phyloP scores from a whole-genome alignment of 2,888 invertebrate genomes.

The Aelia acuminata region DNA sequence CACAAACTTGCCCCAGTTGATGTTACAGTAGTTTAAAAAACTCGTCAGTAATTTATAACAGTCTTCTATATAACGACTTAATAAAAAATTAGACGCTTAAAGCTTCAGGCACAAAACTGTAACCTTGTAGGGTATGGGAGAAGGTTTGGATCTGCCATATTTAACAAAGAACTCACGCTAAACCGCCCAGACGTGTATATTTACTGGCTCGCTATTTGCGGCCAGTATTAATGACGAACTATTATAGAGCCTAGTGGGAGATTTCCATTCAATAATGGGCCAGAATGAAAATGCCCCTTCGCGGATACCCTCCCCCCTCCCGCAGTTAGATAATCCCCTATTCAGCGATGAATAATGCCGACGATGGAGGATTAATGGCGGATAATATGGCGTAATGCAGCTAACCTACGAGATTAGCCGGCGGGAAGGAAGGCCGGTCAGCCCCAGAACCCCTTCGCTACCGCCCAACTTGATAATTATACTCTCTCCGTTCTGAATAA shows the following conservation, averaged over 20 bases:
- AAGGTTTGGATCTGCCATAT: background rate
- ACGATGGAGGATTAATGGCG: conserved; percentile 44
- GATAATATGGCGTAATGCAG: conserved; percentile 46
- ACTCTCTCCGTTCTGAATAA: background rate
- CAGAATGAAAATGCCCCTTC: background rate
- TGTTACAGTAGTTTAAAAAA: too few relatives aligned
- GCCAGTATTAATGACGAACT: background rate
- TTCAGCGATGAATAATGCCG: conserved; percentile 21
- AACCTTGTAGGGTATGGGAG: too few relatives aligned
- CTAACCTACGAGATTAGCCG: conserved; percentile 22
- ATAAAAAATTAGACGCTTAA: too few relatives aligned
- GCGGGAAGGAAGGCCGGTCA: background rate
- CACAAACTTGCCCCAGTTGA: too few relatives aligned
- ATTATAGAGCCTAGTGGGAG: background rate
- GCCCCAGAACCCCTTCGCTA: conserved; percentile 6
- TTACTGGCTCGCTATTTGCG: background rate
- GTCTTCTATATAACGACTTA: too few relatives aligned
- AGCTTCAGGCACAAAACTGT: too few relatives aligned
- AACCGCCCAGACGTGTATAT: background rate
- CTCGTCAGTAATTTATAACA: too few relatives aligned
- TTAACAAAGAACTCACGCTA: background rate
- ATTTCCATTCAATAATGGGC: background rate
- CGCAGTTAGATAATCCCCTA: conserved; percentile 29
- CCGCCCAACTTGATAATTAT: conserved; percentile 45
- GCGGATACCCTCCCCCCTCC: background rate